phyloP scores from a whole-genome alignment of 2,888 invertebrate genomes.

The Agrilus mali region DNA sequence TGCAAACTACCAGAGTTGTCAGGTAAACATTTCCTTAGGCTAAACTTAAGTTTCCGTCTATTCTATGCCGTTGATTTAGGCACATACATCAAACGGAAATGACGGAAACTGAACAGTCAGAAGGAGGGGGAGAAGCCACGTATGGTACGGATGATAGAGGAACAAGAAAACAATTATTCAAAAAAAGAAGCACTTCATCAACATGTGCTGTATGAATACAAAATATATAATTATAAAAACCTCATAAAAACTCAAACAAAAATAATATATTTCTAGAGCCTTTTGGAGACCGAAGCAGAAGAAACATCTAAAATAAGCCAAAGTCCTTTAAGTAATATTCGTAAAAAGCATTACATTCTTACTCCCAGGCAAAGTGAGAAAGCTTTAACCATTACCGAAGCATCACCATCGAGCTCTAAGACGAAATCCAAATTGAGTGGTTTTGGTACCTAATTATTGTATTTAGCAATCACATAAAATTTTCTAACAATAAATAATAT shows the following conservation, averaged over 20 bases:
- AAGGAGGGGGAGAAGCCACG: conserved; percentile 45
- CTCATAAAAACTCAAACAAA: not conserved
- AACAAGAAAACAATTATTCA: conserved; percentile 70
- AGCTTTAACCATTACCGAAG: conserved; percentile 49
- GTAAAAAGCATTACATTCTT: conserved; percentile 61
- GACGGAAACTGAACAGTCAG: conserved; percentile 44
- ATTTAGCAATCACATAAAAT: not conserved
- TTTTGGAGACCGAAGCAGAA: conserved; percentile 67
- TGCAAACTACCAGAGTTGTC: conserved; percentile 78
- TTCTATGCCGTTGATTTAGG: conserved; percentile 30
- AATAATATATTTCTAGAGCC: conserved; percentile 45
- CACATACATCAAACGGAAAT: conserved; percentile 61
- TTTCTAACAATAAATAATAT: not conserved
- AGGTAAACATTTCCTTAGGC: conserved; percentile 39
- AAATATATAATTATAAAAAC: too few relatives aligned
- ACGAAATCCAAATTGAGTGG: conserved; percentile 53
- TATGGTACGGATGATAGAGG: conserved; percentile 64
- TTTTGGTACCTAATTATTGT: conserved; percentile 40
- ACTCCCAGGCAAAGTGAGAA: conserved; percentile 79
- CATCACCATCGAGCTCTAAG: conserved; percentile 35
- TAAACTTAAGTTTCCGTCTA: not conserved
- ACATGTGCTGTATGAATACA: conserved; percentile 59
- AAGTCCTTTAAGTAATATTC: conserved; percentile 62
- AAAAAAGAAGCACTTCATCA: conserved; percentile 80
- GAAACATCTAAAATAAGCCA: conserved; percentile 62